phyloP scores from a whole-genome alignment of 2,113 vertebrate species.

The Lota lota region DNA sequence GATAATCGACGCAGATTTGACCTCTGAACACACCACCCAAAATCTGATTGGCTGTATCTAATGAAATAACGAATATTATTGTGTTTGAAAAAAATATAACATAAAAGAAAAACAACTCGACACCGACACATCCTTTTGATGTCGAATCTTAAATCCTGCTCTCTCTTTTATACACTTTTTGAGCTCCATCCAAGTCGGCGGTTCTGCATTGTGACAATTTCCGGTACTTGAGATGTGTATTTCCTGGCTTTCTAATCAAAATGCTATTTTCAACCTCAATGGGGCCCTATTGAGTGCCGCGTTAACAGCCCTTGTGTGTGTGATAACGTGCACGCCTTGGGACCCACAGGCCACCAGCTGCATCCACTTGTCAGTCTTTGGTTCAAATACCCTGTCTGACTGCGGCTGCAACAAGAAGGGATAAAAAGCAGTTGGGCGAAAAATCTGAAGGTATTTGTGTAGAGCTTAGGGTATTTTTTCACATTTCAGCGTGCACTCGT shows the following conservation, averaged over 20 bases:
- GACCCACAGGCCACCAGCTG: conserved; percentile 78
- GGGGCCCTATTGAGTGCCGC: conserved; percentile 67
- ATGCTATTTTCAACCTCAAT: conserved; percentile 75
- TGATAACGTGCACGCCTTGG: conserved; percentile 64
- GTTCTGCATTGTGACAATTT: conserved; percentile 75
- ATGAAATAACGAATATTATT: conserved; percentile 22
- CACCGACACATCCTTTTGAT: conserved; percentile 60
- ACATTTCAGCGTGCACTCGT: conserved; percentile 62
- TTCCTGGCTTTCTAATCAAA: conserved; percentile 81
- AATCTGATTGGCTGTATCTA: conserved; percentile 16
- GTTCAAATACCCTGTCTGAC: conserved; percentile 69
- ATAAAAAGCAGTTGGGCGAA: conserved; percentile 40
- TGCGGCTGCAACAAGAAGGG: conserved; percentile 48
- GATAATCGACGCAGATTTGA: conserved; percentile 21
- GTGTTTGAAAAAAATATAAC: conserved; percentile 13
- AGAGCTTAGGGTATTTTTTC: conserved; percentile 30
- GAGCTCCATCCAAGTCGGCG: conserved; percentile 69
- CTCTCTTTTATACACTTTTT: conserved; percentile 60
- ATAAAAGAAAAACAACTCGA: conserved; percentile 44
- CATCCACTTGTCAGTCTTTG: conserved; percentile 74
- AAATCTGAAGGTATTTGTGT: conserved; percentile 66
- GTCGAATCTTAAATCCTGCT: conserved; percentile 38
- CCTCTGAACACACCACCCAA: conserved; percentile 2
- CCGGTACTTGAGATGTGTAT: conserved; percentile 75
- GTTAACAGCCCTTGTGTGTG: conserved; percentile 72